Evolutionary conservation across 2,797 vertebrate species (phyloP).

Genomic region (Onychomys leucogaster): DNA sequence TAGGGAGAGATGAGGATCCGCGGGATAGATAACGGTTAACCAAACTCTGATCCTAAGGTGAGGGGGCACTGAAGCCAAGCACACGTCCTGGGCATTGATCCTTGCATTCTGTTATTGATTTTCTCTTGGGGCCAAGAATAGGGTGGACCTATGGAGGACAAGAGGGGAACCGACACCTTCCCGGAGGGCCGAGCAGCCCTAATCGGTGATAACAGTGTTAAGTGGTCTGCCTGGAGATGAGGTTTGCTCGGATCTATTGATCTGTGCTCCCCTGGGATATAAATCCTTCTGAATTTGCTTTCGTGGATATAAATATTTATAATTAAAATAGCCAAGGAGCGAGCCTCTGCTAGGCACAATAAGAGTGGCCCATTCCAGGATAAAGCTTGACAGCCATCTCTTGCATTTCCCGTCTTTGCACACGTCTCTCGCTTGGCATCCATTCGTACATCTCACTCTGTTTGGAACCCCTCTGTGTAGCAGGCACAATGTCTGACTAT

Average conservation of each 20-base stretch:
- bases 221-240: conserved; percentile 76
- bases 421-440: not conserved
- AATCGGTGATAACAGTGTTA: conserved; percentile 71
- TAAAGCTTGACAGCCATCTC: conserved; percentile 53
- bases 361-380: conserved; percentile 68
- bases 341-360: conserved; percentile 25
- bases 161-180: conserved; percentile 60
- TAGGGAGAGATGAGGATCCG: not conserved
- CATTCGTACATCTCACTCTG: conserved; percentile 39
- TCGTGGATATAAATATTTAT: conserved; percentile 67
- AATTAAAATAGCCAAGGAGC: conserved; percentile 61
- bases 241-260: conserved; percentile 79
- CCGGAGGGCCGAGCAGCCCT: conserved; percentile 73
- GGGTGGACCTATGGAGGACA: conserved; percentile 67
- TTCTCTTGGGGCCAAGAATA: conserved; percentile 70
- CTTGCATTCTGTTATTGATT: conserved; percentile 73
- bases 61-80: conserved; percentile 70
- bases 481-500: conserved; percentile 47
- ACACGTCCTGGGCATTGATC: conserved; percentile 74
- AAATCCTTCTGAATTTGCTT: conserved; percentile 75
- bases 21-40: not conserved
- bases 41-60: conserved; percentile 67
- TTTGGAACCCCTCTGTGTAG: conserved; percentile 36
- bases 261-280: conserved; percentile 74
- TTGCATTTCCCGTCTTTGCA: not conserved